Evolutionary conservation across 1,140 invertebrate species (phyloP).

Genomic region (Orius insidiosus): DNA sequence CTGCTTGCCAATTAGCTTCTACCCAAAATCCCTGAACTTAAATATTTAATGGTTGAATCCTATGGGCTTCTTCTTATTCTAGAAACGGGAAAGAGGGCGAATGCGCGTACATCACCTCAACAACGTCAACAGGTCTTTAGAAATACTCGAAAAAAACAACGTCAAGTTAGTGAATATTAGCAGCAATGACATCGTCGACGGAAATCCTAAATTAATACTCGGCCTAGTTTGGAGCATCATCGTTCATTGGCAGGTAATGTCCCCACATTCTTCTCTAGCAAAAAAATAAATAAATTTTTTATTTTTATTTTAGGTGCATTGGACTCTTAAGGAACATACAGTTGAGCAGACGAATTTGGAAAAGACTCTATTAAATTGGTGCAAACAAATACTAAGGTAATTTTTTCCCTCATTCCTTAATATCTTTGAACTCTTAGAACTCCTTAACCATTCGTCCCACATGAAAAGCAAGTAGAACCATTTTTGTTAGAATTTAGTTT

Average conservation of each 20-base stretch:
- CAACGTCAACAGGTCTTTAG: conserved; percentile 73
- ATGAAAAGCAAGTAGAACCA: too few species aligned
- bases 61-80: too few species aligned
- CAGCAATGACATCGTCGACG: conserved; percentile 81
- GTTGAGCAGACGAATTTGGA: conserved; percentile 65
- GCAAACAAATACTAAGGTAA: conserved; percentile 53
- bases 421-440: too few species aligned
- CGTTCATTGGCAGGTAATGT: conserved; percentile 79
- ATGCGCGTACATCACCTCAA: conserved; percentile 84
- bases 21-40: too few species aligned
- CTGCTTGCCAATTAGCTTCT: too few species aligned
- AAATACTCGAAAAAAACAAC: conserved; percentile 65
- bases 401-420: too few species aligned
- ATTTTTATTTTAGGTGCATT: too few species aligned
- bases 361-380: conserved; percentile 68
- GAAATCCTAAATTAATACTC: conserved; percentile 69
- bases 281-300: too few species aligned
- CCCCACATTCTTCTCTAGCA: too few species aligned
- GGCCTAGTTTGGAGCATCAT: conserved; percentile 81
- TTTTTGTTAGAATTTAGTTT: too few species aligned
- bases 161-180: conserved; percentile 81
- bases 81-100: conserved; percentile 74
- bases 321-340: conserved; percentile 60
- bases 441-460: too few species aligned
- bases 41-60: too few species aligned